Percentiles rank a stretch among this genome's conserved stretches.
Evolutionary conservation across 2,797 vertebrate genomes (phyloP).

Genomic region (Melanogrammus aeglefinus): DNA sequence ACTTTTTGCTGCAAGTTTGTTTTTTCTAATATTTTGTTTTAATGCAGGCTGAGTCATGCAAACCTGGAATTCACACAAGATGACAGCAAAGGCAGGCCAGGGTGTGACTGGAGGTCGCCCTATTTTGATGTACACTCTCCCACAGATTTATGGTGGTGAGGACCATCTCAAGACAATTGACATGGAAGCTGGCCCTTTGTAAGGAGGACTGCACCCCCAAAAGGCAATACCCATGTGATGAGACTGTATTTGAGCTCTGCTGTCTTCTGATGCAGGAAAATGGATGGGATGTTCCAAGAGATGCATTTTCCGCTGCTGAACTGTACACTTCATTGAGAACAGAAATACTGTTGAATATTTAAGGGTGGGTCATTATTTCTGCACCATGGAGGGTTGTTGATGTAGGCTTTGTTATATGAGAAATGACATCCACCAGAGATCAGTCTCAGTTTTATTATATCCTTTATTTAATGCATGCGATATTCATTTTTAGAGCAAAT

Average conservation of each 20-base stretch:
- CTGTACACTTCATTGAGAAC: conserved; percentile 16
- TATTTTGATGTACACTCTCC: conserved; percentile 11
- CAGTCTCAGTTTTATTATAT: too few species aligned
- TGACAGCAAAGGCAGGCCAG: conserved; percentile 7
- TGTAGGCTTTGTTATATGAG: too few species aligned
- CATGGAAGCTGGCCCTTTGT: conserved; percentile 16
- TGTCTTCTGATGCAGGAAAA: conserved; percentile 29
- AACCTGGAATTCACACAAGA: conserved; percentile 27
- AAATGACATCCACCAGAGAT: too few species aligned
- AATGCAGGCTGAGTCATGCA: conserved; percentile 16
- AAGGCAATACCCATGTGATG: conserved; percentile 29
- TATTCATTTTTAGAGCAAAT: too few species aligned
- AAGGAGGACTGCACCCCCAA: conserved; percentile 29
- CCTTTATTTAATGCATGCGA: too few species aligned
- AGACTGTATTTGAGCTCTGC: conserved; percentile 33
- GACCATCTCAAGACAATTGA: conserved; percentile 11
- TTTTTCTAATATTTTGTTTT: not conserved
- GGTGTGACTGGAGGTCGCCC: conserved; percentile 7
- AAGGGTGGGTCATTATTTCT: too few species aligned
- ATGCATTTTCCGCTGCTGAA: conserved; percentile 25
- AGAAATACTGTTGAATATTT: not conserved
- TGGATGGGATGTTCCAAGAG: conserved; percentile 20
- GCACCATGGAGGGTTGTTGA: too few species aligned
- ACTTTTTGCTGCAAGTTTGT: too few species aligned
- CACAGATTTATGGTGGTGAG: conserved; percentile 10